Evolutionary conservation across 2,888 invertebrate genomes (phyloP).

Genomic region (Conops quadrifasciatus): DNA sequence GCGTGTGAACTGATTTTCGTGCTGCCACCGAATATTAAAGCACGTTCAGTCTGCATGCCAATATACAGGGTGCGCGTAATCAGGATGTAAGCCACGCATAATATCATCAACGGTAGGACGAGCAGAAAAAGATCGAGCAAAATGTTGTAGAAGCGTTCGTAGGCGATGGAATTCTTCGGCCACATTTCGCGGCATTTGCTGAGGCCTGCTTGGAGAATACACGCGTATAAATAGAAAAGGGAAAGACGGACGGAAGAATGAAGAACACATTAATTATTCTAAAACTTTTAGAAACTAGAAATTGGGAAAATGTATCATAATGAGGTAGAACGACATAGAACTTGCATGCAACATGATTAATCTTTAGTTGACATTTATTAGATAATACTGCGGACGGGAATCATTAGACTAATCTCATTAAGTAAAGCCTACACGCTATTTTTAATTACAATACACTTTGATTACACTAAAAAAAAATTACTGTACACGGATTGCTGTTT

Average conservation of each 20-base stretch:
- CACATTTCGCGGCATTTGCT: slow-evolving; percentile 73
- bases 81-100: slow-evolving; percentile 72
- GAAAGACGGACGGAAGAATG: not conserved
- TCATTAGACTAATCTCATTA: too few species aligned
- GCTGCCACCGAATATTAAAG: slow-evolving; percentile 47
- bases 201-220: slow-evolving; percentile 64
- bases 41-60: slow-evolving; percentile 61
- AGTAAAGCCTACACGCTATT: too few species aligned
- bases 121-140: slow-evolving; percentile 73
- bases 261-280: not conserved
- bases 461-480: too few species aligned
- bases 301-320: too few species aligned
- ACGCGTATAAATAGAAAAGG: not conserved
- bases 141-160: slow-evolving; percentile 73
- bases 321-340: too few species aligned
- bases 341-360: too few species aligned
- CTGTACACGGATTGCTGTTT: too few species aligned
- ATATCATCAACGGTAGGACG: slow-evolving; percentile 72
- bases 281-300: not conserved
- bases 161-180: slow-evolving; percentile 66
- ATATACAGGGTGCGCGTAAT: slow-evolving; percentile 65
- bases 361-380: too few species aligned
- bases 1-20: slow-evolving; percentile 3
- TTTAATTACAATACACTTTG: too few species aligned
- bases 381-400: too few species aligned